These are phyloP conservation scores for Smutsia gigantea DNA, from an alignment of 2,797 vertebrate genomes.

Conservation along the genomic window DNA sequence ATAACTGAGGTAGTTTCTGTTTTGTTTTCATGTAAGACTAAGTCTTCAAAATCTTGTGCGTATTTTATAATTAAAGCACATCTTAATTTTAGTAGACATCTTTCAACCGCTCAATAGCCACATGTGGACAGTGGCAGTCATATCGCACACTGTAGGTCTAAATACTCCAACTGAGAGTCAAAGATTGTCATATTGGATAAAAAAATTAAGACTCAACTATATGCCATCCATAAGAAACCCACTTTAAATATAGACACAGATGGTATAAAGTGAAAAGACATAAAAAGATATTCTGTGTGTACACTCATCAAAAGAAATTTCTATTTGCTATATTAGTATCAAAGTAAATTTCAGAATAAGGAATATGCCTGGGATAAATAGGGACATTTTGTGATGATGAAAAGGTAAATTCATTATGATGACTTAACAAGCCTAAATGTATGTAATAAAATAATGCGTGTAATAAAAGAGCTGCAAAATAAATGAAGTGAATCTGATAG, in stretches of 20 bases:
- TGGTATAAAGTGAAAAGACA: not conserved
- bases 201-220: not conserved
- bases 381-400: not conserved
- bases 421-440: not conserved
- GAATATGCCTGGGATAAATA: not conserved
- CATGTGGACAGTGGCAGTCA: not conserved
- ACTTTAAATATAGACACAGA: constrained; percentile 1
- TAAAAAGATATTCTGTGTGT: not conserved
- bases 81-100: not conserved
- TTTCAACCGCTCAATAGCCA: not conserved
- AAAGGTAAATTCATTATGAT: not conserved
- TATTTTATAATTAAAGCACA: not conserved
- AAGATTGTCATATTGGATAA: not conserved
- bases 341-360: constrained; percentile 31
- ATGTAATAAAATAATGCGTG: not conserved
- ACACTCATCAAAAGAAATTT: not conserved
- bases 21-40: not conserved
- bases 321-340: not conserved
- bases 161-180: not conserved
- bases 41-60: not conserved
- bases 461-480: not conserved
- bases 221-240: not conserved
- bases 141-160: not conserved
- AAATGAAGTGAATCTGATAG: constrained; percentile 13
- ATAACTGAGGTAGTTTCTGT: not conserved